Evolutionary conservation across 2,797 vertebrate species (phyloP).

Genomic region (Benthosema pterotum): DNA sequence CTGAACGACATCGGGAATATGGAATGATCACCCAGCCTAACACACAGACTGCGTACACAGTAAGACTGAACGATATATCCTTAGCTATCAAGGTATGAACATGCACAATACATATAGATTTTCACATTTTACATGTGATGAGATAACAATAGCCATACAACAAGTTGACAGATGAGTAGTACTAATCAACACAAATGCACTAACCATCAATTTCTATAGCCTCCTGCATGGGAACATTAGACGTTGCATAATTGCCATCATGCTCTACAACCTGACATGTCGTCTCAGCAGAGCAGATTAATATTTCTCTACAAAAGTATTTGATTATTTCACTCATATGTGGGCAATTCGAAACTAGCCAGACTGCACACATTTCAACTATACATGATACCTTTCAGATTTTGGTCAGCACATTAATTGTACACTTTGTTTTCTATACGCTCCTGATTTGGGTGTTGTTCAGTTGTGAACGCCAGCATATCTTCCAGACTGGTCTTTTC

Average conservation of each 20-base stretch:
- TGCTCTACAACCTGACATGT: not conserved
- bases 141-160: not conserved
- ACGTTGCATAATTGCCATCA: not conserved
- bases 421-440: not conserved
- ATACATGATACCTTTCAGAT: too few relatives aligned
- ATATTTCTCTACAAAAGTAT: too few relatives aligned
- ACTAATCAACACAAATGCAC: conserved; percentile 12
- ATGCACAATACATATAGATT: too few relatives aligned
- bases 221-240: not conserved
- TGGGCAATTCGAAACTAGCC: not conserved
- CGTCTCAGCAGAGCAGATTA: too few relatives aligned
- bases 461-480: not conserved
- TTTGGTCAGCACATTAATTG: not conserved
- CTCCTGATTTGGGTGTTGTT: too few relatives aligned
- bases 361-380: too few relatives aligned
- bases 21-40: conserved; percentile 24
- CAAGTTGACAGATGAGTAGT: conserved; percentile 33
- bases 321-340: not conserved
- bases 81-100: too few relatives aligned
- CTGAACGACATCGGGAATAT: conserved; percentile 36
- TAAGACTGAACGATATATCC: too few relatives aligned
- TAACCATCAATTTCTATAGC: conserved; percentile 1
- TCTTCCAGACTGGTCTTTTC: too few relatives aligned
- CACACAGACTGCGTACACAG: not conserved
- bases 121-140: not conserved